Conservation (phyloP, 2,888 invertebrate species). For the Pharmacophagus antenor region DNA sequence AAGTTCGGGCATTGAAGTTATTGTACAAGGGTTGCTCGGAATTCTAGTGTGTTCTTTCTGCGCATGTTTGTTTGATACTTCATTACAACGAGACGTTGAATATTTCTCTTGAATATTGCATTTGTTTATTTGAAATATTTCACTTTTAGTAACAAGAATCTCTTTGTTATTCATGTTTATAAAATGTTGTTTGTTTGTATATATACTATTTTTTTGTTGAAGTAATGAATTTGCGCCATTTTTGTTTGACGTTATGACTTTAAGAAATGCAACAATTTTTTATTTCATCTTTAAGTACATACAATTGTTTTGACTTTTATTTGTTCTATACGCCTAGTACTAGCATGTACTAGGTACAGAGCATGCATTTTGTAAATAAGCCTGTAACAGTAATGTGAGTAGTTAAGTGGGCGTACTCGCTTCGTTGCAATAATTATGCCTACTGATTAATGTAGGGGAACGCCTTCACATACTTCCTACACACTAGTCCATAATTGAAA, state of each 20-base stretch:
- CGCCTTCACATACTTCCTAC: slow-evolving; percentile 19
- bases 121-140: background rate
- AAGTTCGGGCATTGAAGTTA: slow-evolving; percentile 53
- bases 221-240: background rate
- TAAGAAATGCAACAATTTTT: too few species aligned
- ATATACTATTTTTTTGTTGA: background rate
- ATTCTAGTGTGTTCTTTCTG: slow-evolving; percentile 47
- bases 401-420: slow-evolving; percentile 29
- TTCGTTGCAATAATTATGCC: slow-evolving; percentile 28
- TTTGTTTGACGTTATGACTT: too few species aligned
- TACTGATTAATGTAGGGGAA: slow-evolving; percentile 26
- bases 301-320: slow-evolving; percentile 16
- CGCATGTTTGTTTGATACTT: slow-evolving; percentile 35
- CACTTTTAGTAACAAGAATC: background rate
- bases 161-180: too few species aligned
- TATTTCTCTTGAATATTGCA: too few species aligned
- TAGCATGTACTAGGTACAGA: background rate
- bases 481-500: too few species aligned
- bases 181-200: background rate
- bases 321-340: background rate
- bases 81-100: slow-evolving; percentile 36
- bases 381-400: slow-evolving; percentile 11
- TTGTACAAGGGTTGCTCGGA: slow-evolving; percentile 54
- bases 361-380: slow-evolving; percentile 14
- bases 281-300: too few species aligned